Evolutionary conservation across 2,797 vertebrate genomes (phyloP).

Genomic region (Paratrypauchen microcephalus): DNA sequence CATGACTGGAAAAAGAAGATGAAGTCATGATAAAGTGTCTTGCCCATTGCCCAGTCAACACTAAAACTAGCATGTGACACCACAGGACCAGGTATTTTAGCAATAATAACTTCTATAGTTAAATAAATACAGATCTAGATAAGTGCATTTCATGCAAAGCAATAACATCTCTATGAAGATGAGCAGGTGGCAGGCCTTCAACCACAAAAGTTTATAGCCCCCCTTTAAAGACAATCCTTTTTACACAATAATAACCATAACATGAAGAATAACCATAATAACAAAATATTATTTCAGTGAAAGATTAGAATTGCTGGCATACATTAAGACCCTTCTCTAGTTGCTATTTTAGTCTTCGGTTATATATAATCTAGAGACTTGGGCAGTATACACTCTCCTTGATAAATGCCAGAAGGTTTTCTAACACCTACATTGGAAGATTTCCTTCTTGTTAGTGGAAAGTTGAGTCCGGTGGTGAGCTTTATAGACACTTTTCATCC

Average conservation of each 20-base stretch:
- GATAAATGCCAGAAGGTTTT: slow-evolving; percentile 14
- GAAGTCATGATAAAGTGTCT: too few species aligned
- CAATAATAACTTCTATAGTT: too few species aligned
- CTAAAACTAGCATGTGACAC: too few species aligned
- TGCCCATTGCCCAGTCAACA: too few species aligned
- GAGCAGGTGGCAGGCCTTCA: too few species aligned
- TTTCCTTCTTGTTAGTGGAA: slow-evolving; percentile 34
- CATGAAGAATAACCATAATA: background rate
- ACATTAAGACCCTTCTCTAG: background rate
- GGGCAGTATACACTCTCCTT: background rate
- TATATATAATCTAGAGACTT: background rate
- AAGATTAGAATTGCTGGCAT: too few species aligned
- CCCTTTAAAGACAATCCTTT: background rate
- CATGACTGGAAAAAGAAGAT: too few species aligned
- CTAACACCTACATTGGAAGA: slow-evolving; percentile 14
- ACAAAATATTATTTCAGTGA: background rate
- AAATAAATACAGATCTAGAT: background rate
- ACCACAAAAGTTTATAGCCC: background rate
- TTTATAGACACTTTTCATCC: slow-evolving; percentile 28
- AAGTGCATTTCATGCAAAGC: background rate
- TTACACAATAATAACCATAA: background rate
- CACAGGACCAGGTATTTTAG: too few species aligned
- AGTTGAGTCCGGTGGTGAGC: slow-evolving; percentile 16
- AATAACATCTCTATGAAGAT: too few species aligned
- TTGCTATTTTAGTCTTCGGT: slow-evolving; percentile 11